These are phyloP conservation scores for Podarcis raffonei DNA, from an alignment of 2,113 vertebrate genomes.

Conservation along the genomic window DNA sequence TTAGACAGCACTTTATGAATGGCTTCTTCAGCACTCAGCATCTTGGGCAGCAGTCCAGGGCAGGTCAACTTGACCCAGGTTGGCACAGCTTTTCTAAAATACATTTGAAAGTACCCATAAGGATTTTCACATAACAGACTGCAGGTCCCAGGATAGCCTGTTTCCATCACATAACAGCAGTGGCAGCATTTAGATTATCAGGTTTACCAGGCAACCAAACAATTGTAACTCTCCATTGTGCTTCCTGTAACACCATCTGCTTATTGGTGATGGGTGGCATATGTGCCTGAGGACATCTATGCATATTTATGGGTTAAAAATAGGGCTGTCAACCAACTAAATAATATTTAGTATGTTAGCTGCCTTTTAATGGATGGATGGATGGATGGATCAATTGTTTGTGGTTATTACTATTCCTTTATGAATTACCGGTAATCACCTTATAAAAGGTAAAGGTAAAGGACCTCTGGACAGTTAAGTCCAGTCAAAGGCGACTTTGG, in stretches of 20 bases:
- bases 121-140: not conserved
- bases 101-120: not conserved
- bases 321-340: not conserved
- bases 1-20: not conserved
- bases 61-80: constrained; percentile 11
- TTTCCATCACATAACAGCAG: not conserved
- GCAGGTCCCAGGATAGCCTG: not conserved
- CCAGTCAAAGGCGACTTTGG: no score
- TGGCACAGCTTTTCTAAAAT: not conserved
- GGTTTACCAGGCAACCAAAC: not conserved
- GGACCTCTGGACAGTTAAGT: no score
- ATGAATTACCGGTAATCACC: no score
- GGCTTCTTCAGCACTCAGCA: not conserved
- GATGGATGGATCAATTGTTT: not conserved
- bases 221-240: not conserved
- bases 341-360: not conserved
- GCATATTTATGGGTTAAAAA: not conserved
- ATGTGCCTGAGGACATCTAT: not conserved
- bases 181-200: not conserved
- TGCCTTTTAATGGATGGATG: not conserved
- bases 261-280: not conserved
- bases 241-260: not conserved
- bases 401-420: no score
- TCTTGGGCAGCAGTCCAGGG: not conserved
- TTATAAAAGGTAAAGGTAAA: not conserved